A percentile compares a stretch with the other conserved stretches of the same genome.
Evolutionary conservation across 2,113 vertebrate genomes (phyloP).

Genomic region (Acanthochromis polyacanthus): DNA sequence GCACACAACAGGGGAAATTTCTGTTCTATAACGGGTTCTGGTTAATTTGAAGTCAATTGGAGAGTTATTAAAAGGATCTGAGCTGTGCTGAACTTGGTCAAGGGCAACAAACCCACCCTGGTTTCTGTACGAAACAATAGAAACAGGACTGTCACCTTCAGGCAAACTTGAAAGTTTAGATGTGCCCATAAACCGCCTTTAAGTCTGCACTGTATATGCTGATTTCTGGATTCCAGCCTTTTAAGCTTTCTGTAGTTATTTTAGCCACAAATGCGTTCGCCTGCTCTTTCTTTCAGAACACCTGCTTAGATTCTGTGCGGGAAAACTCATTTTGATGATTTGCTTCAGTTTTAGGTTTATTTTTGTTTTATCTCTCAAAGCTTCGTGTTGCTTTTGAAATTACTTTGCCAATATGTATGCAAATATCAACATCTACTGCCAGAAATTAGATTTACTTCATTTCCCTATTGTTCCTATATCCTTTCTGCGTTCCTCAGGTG

Average conservation of each 20-base stretch:
- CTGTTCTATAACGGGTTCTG: slow-evolving; percentile 85
- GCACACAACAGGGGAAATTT: slow-evolving; percentile 81
- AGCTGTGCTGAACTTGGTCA: slow-evolving; percentile 85
- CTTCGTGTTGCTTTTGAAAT: slow-evolving; percentile 72
- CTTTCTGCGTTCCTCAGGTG: slow-evolving; percentile 57
- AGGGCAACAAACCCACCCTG: slow-evolving; percentile 80
- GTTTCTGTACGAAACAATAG: slow-evolving; percentile 60
- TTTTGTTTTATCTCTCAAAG: slow-evolving; percentile 67
- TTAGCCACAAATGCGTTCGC: not conserved
- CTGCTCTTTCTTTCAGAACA: slow-evolving; percentile 23
- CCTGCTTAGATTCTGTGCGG: slow-evolving; percentile 40
- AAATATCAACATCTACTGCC: slow-evolving; percentile 72
- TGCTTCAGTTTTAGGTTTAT: slow-evolving; percentile 60
- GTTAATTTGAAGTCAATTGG: slow-evolving; percentile 87
- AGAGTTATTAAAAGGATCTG: slow-evolving; percentile 86
- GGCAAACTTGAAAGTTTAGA: slow-evolving; percentile 64
- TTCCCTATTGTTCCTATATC: slow-evolving; percentile 53
- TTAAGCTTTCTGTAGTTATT: not conserved
- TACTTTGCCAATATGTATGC: slow-evolving; percentile 81
- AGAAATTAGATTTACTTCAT: slow-evolving; percentile 75
- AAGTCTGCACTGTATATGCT: not conserved
- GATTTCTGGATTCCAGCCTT: not conserved
- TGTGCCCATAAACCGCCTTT: slow-evolving; percentile 30
- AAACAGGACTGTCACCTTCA: slow-evolving; percentile 63
- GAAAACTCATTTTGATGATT: slow-evolving; percentile 61